phyloP scores from a whole-genome alignment of 1,140 invertebrate genomes.

The Hypsibius dujardini region DNA sequence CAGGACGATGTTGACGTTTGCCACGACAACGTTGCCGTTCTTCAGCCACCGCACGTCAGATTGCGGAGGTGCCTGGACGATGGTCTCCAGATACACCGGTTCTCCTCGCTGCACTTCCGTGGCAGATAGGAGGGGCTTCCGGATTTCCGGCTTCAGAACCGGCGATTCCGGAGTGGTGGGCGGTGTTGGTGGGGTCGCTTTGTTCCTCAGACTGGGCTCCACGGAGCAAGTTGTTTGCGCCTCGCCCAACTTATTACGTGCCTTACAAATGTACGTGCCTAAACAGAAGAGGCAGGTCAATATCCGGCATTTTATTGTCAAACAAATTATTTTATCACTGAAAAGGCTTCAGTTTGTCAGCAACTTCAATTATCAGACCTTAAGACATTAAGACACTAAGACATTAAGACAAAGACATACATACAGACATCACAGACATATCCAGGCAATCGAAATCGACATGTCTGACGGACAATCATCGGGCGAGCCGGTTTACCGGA shows the following conservation, averaged over 20 bases:
- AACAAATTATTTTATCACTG: too few relatives aligned
- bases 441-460: conserved; percentile 44
- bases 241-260: conserved; percentile 35
- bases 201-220: not conserved
- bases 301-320: too few relatives aligned
- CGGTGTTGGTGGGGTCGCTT: not conserved
- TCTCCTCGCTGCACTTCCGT: conserved; percentile 1
- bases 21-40: not conserved
- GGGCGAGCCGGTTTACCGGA: too few relatives aligned
- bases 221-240: conserved; percentile 67
- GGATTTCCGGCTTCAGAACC: not conserved
- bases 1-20: not conserved
- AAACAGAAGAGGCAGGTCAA: too few relatives aligned
- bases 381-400: too few relatives aligned
- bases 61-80: not conserved
- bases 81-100: not conserved
- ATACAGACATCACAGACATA: not conserved
- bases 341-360: too few relatives aligned
- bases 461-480: too few relatives aligned
- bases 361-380: too few relatives aligned
- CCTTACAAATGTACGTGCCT: conserved; percentile 24
- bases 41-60: not conserved
- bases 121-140: not conserved
- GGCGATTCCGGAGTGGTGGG: not conserved
- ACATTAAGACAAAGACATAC: too few relatives aligned